Percentiles rank a stretch among this genome's conserved stretches.
phyloP scores from a whole-genome alignment of 1,140 invertebrate species.

The Harpegnathos saltator region DNA sequence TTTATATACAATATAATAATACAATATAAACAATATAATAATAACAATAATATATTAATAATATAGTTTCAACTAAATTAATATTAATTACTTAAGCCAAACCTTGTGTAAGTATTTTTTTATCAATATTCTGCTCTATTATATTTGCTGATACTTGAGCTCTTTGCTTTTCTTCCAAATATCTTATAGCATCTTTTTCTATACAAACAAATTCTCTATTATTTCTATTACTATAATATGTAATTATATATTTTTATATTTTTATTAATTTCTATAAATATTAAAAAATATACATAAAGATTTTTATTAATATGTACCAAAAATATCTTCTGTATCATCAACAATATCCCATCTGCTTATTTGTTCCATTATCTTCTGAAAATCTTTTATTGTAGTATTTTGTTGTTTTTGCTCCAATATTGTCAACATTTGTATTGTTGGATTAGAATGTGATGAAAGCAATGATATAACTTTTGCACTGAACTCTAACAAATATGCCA shows the following conservation, averaged over 20 bases:
- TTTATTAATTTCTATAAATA: slow-evolving; percentile 10
- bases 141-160: slow-evolving; percentile 64
- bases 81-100: slow-evolving; percentile 60
- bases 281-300: not conserved
- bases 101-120: slow-evolving; percentile 80
- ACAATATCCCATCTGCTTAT: slow-evolving; percentile 90
- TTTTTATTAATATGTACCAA: slow-evolving; percentile 85
- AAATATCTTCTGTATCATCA: slow-evolving; percentile 86
- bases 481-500: slow-evolving; percentile 87
- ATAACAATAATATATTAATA: too few relatives aligned
- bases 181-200: slow-evolving; percentile 82
- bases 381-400: slow-evolving; percentile 84
- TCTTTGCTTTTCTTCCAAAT: slow-evolving; percentile 74
- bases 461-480: slow-evolving; percentile 83
- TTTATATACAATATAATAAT: slow-evolving; percentile 50
- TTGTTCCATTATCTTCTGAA: slow-evolving; percentile 86
- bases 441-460: slow-evolving; percentile 85
- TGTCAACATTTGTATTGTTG: slow-evolving; percentile 86
- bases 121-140: slow-evolving; percentile 72
- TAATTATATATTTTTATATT: slow-evolving; percentile 9
- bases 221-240: not conserved
- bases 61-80: slow-evolving; percentile 24
- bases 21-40: slow-evolving; percentile 43
- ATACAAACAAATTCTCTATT: slow-evolving; percentile 35
- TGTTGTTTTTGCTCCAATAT: slow-evolving; percentile 83